These are phyloP conservation scores for Sorex fumeus DNA, from an alignment of 2,113 vertebrate species.

Conservation along the genomic window DNA sequence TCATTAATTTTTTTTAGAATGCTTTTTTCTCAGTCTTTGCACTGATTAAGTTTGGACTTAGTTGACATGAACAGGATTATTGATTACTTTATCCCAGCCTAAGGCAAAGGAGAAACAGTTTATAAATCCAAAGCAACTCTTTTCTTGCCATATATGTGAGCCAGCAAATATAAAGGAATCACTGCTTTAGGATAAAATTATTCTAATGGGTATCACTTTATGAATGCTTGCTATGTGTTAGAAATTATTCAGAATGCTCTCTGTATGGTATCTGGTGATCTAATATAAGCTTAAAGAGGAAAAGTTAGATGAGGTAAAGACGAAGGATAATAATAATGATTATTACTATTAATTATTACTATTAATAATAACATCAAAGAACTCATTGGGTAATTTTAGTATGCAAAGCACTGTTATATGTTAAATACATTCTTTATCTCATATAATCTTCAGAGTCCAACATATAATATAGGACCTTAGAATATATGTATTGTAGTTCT, in stretches of 20 bases:
- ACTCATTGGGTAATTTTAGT: not conserved
- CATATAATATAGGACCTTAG: not conserved
- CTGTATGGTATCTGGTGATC: slow-evolving; percentile 2
- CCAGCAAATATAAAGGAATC: not conserved
- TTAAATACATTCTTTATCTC: not conserved
- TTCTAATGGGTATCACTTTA: slow-evolving; percentile 30
- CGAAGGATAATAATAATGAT: too few relatives aligned
- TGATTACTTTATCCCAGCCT: slow-evolving; percentile 45
- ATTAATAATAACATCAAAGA: slow-evolving; percentile 14
- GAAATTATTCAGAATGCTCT: slow-evolving; percentile 13
- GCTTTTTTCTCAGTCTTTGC: slow-evolving; percentile 15
- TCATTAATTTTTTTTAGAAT: slow-evolving; percentile 34
- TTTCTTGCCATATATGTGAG: slow-evolving; percentile 12
- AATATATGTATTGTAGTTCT: not conserved
- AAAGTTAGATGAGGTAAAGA: slow-evolving; percentile 23
- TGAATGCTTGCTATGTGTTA: slow-evolving; percentile 23
- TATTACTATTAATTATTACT: not conserved
- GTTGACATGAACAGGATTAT: slow-evolving; percentile 15
- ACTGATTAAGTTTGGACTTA: slow-evolving; percentile 4
- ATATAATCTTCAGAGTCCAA: slow-evolving; percentile 3
- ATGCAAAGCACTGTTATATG: not conserved
- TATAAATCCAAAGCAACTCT: slow-evolving; percentile 57
- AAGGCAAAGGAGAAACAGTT: slow-evolving; percentile 49
- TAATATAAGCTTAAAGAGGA: not conserved
- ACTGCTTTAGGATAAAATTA: not conserved